Evolutionary conservation across 2,113 vertebrate genomes (phyloP), one percentile per base, ranked within the genome.

Genomic region (Ophiodon elongatus): DNA sequence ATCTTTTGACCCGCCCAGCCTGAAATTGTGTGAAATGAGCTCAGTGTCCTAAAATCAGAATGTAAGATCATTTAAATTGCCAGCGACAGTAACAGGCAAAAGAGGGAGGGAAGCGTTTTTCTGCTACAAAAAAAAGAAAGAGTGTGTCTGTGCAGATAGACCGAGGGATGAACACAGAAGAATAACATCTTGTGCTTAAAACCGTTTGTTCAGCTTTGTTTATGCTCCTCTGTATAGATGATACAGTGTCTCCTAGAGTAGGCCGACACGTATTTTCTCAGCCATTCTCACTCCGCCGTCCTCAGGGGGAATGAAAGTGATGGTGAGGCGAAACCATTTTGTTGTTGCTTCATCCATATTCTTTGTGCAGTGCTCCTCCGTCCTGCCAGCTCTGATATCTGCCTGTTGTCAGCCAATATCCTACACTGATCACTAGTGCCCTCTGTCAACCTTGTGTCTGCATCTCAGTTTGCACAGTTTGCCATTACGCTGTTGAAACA

Each of bases 281-380:
- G 92, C 83, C 82, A 62, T 88, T 89, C 81, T 86, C 73, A 41
- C 85, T 90, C 83, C 77, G 89, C 71, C n/a, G 31, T 89, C 86
- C 89, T 91, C 85, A 4, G 83, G 86, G 91, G 75, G 81, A 82
- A 75, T 84, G 75, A 92, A 91, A 93, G 91, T 82, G 89, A 91
- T 88, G 90, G 91, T 85, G 89, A 93, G 70, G 88, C 76, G 64
- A 92, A 93, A 94, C 86, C 88, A 91, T 92, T 93, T 86, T 92
- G 88, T 85, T 90, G 93, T 91, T 80, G 81, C 90, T 92, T 90
- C 88, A 92, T 92, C 89, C 91, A 90, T 91, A 92, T 94, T 93
- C 73, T 88, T 84, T 41, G 63, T 54, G 59, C 59, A 8, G 59
- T 1, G 73, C 83, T 82, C 45, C 67, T 72, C 50, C 11, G 6